Percentiles rank a stretch among this genome's conserved stretches.
phyloP scores from a whole-genome alignment of 2,797 vertebrate genomes.

The Tauraco hartlaubi region DNA sequence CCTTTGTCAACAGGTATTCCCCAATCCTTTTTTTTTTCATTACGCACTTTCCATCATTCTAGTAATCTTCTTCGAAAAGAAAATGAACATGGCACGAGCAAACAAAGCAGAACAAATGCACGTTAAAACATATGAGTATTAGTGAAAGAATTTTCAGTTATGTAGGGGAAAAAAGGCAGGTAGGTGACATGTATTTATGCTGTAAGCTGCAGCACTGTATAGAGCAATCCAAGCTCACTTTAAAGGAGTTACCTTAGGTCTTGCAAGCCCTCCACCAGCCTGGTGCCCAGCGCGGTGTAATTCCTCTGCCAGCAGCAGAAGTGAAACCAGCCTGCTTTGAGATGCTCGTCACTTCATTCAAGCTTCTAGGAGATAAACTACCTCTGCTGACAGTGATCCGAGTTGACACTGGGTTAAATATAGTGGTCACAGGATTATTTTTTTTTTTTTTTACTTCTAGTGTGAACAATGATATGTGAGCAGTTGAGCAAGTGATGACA shows the following conservation, averaged over 20 bases:
- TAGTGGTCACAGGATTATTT: too few relatives aligned
- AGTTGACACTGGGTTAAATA: not conserved
- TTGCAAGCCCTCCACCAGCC: not conserved
- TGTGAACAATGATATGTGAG: not conserved
- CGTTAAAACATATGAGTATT: not conserved
- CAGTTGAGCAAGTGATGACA: not conserved
- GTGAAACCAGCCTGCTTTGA: not conserved
- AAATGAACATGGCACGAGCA: not conserved
- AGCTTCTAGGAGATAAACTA: not conserved
- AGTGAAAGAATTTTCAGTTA: not conserved
- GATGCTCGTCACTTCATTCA: not conserved
- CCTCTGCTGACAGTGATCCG: not conserved
- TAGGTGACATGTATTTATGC: not conserved
- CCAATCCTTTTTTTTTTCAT: not conserved
- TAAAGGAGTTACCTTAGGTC: not conserved
- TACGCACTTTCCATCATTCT: not conserved
- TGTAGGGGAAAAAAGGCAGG: not conserved
- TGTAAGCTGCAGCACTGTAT: not conserved
- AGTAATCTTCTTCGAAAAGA: not conserved
- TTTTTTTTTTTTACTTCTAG: not conserved
- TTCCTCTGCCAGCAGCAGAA: not conserved
- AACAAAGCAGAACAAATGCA: not conserved
- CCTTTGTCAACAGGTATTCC: not conserved
- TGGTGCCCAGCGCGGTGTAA: not conserved
- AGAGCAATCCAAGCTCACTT: not conserved